Evolutionary conservation across 1,140 invertebrate species (phyloP), one percentile per base, ranked within the genome.

Genomic region (Drosophila hydei): DNA sequence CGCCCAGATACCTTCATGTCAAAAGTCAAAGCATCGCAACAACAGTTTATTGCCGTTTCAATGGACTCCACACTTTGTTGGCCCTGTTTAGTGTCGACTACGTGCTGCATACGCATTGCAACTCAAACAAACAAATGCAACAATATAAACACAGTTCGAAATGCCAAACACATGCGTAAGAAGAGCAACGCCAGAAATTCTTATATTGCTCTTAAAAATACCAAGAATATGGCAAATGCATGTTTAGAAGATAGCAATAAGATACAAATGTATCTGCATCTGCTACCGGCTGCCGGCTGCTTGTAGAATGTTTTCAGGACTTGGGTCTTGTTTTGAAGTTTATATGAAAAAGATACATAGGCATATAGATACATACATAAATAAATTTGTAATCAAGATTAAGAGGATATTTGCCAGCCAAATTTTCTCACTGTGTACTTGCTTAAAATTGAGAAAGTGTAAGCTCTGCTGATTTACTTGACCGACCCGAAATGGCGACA

Each of bases 151-250:
- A 64, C 30, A 14, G 54, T 9, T 14, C 16, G 23, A 14, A 27
- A 50, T 25, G 16, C 14, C 16, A 64, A 79, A 60, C 59, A 67
- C 52, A 72, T 54, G 54, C 51, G 27, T 42, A 18, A 58, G 50
- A 40, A 33, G 30, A 33, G 42, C 30, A 60, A 19, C n/a, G 36
- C 42, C 70, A 58, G 45, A 55, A 51, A 71, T 43, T 64, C 58
- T 65, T 21, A 73, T 61, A 80, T 75, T 73, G 74, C 47, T 75
- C 6, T 78, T 75, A 84, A 79, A 83, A 84, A 84, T 84, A 75
- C 52, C 71, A 70, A 30, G 40, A 61, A 73, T 23, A 69, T 18
- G 42, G 52, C 42, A 42, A 40, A 21, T 27, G 25, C 30, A 40
- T 11, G 19, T 61, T 33, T 36, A 63, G 23, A 43, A 54, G 14